Evolutionary conservation across 2,113 vertebrate genomes (phyloP), one percentile per base, ranked within the genome.

Genomic region (Tychaedon coryphoeus): DNA sequence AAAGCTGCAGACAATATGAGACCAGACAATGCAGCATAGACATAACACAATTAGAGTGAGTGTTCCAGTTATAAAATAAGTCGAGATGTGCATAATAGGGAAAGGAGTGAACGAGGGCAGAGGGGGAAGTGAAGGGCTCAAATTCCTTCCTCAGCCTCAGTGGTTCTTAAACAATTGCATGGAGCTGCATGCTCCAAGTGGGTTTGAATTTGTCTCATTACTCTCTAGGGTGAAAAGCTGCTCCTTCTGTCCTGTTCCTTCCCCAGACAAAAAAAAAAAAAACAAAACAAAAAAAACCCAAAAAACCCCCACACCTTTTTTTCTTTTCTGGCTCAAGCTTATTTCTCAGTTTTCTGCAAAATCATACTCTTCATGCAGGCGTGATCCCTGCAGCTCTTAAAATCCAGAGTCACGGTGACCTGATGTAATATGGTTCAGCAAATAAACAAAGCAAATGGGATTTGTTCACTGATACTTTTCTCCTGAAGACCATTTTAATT

Each of bases 11-110:
- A 95, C 85, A 93, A 51, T 74, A 47, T 8, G 23, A 77, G 69
- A 36, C 40, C 95, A 94, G 84, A 89, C 84, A 96, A 92, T 91
- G 71, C 69, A 80, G 43, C 60, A 60, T 12, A 92, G 95, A 74
- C 86, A 76, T 26, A 79, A 92, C 79, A 83, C 69, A 86, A 86
- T 43, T 56, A 66, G 43, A 74, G 29, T 20, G 81, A 82, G 19
- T 22, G 42, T 45, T 71, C 40, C 58, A 74, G 67, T 36, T 62
- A 58, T 34, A 94, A 95, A 95, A 73, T 62, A 40, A 93, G 64
- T 86, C 2, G 11, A 73, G 58, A 62, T 42, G 72, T 48, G 75
- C 67, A 48, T 71, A 92, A 91, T 18, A 67, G 86, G 60, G 72
- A 42, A 92, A 66, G 88, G n/a, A 88, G 57, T 43, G 78, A 93